phyloP scores from a whole-genome alignment of 2,888 invertebrate genomes.

The Celastrina argiolus region DNA sequence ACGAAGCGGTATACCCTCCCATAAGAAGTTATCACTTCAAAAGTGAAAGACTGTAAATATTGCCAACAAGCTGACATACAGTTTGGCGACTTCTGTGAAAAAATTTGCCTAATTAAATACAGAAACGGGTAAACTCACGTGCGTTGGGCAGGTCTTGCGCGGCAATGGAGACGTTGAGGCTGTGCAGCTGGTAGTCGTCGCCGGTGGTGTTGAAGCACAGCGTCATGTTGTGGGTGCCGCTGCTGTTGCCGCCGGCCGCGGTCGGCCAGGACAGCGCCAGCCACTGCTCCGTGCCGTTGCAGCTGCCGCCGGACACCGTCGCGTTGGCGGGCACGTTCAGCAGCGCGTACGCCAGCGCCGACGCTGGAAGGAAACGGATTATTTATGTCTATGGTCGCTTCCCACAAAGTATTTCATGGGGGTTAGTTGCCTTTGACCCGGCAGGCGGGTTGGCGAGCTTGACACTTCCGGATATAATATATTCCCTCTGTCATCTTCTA shows the following conservation, averaged over 20 bases:
- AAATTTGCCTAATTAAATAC: too few species aligned
- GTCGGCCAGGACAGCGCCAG: slow-evolving; percentile 46
- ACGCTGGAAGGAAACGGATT: slow-evolving; percentile 39
- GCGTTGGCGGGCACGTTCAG: slow-evolving; percentile 58
- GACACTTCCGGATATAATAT: too few species aligned
- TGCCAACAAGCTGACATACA: too few species aligned
- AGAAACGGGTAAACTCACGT: slow-evolving; percentile 54
- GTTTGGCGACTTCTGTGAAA: too few species aligned
- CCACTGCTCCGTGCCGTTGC: slow-evolving; percentile 48
- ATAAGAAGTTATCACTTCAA: too few species aligned
- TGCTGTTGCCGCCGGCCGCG: slow-evolving; percentile 24
- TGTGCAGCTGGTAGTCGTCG: slow-evolving; percentile 51
- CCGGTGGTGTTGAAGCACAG: slow-evolving; percentile 51
- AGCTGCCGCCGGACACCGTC: slow-evolving; percentile 46
- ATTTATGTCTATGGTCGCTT: neutral
- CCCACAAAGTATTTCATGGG: too few species aligned
- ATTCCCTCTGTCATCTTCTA: too few species aligned
- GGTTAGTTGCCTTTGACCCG: too few species aligned
- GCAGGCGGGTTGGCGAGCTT: too few species aligned
- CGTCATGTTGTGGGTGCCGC: slow-evolving; percentile 45
- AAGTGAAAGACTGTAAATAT: too few species aligned
- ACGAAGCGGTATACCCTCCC: too few species aligned
- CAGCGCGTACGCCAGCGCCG: slow-evolving; percentile 40
- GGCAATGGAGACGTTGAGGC: slow-evolving; percentile 50
- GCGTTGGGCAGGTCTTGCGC: slow-evolving; percentile 62